Evolutionary conservation across 2,797 vertebrate species (phyloP), one percentile per base, ranked within the genome.

Genomic region (Sebastes hopkinsi): DNA sequence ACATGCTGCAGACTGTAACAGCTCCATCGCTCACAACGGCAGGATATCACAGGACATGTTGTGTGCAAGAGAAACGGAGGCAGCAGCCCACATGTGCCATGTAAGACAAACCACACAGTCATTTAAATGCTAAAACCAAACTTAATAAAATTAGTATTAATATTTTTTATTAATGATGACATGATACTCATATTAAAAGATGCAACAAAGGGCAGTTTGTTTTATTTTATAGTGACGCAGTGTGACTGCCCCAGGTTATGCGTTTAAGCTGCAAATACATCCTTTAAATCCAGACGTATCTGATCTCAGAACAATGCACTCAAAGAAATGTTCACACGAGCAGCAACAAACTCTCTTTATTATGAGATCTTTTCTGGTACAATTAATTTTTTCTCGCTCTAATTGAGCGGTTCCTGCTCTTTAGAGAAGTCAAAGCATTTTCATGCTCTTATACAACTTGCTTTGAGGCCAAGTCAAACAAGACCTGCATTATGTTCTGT

Each of bases 11-110:
- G 73, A 2, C 3, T 98, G 97, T 72, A 97, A 97, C 84, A 61
- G 13, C 42, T 9, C 68, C 54, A 16, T 11, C 0, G 56, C 93
- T n/a, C 96, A 96, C 68, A 80, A 87, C 0, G 92, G 93, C 66
- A 69, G 85, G 70, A 82, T 97, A 85, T 94, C 95, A 0, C 80
- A 94, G 9, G 92, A 95, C 65, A 97, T 97, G 97, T 42, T 97
- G 22, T 98, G 97, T 65, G 96, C 96, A 0, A 94, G 93, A 22
- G 91, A 81, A 27, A 87, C 91, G 9, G 2, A 3, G 27, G 93
- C 95, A 14, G 84, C 46, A 20, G 1, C 86, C 2, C 90, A 95
- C 56, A 89, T 92, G 38, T 97, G 97, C 83, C 95, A 95, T 89
- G 97, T 97, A 94, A 92, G 82, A 72, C 27, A 4, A 67, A 79